Percentiles rank a stretch among this genome's conserved stretches.
Evolutionary conservation across 2,113 vertebrate species (phyloP).

Genomic region (Sinocyclocheilus anshuiensis): DNA sequence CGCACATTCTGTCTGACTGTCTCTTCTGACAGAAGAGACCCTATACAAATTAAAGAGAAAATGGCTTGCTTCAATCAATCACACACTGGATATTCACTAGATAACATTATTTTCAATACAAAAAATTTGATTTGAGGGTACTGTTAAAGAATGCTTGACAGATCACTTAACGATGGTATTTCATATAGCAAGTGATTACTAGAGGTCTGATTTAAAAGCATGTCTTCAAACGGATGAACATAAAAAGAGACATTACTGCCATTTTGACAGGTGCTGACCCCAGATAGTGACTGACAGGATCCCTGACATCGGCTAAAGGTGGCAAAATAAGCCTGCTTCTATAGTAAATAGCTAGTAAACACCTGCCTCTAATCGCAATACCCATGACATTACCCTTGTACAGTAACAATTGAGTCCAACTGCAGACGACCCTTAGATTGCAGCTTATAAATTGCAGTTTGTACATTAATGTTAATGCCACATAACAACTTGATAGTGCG

Average conservation of each 20-base stretch:
- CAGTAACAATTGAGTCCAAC: not conserved
- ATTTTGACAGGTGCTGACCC: constrained; percentile 2
- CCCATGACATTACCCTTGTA: not conserved
- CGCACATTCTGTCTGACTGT: constrained; percentile 69
- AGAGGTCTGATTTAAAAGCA: not conserved
- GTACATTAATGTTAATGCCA: not conserved
- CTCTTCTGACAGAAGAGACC: constrained; percentile 59
- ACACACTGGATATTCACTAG: not conserved
- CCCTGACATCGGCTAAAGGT: not conserved
- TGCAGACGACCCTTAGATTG: not conserved
- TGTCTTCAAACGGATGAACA: not conserved
- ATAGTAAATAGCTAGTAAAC: not conserved
- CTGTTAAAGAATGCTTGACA: not conserved
- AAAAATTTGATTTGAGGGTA: not conserved
- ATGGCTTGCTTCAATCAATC: not conserved
- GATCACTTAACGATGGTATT: not conserved
- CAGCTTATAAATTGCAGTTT: not conserved
- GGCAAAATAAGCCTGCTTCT: not conserved
- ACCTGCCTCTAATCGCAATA: not conserved
- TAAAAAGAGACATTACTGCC: not conserved
- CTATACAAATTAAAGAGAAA: constrained; percentile 47
- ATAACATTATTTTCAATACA: not conserved
- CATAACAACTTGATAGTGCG: constrained; percentile 11
- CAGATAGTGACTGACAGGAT: constrained; percentile 13
- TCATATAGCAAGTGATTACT: not conserved